Base-by-base conservation (phyloP, 2,113 vertebrate genomes). In the Camelus dromedarius region DNA sequence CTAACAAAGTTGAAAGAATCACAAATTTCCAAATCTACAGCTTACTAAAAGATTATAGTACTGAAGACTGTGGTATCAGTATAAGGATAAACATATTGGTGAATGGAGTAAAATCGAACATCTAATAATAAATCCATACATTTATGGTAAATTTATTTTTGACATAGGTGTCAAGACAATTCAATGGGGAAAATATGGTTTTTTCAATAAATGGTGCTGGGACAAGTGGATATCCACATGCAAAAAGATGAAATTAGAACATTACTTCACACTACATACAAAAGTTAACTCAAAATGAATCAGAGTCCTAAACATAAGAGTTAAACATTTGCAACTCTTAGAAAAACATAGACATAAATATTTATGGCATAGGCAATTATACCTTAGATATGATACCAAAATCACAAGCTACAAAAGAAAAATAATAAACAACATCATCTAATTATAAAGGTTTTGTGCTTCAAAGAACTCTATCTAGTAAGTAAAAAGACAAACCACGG, bases 291-390 rank as follows among this genome's bases (percentile, higher is more conserved):
- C 38, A 89, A 35, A 77, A 62, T 77, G 42, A 5, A 60, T 18
- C 66, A 35, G n/a, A 80, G n/a, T 52, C 32, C 14, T 76, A 73
- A 92, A 15, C 62, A 16, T 35, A 82, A 72, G 35, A 50, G 66
- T 81, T 82, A 72, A 92, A 35, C 15, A 73, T 73, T 85, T 93
- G 35, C 60, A 84, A n/a, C 20, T 93, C n/a, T 84, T 84, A 93
- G 62, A 86, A 93, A 87, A 79, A 60, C 4, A 35, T 52, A 66
- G 46, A 16, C 11, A 54, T 30, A 64, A 76, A 22, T 77, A 77
- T 77, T 76, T 64, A 32, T 6, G 42, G n/a, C 72, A 89, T 62
- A n/a, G 24, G 14, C 30, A 66, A 20, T 30, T 14, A n/a, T 38
- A 73, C 75, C 14, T 62, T 30, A 90, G 24, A 77, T 66, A 77